Base-by-base conservation (phyloP, 2,888 invertebrate species). In the Octodonta nipae region DNA sequence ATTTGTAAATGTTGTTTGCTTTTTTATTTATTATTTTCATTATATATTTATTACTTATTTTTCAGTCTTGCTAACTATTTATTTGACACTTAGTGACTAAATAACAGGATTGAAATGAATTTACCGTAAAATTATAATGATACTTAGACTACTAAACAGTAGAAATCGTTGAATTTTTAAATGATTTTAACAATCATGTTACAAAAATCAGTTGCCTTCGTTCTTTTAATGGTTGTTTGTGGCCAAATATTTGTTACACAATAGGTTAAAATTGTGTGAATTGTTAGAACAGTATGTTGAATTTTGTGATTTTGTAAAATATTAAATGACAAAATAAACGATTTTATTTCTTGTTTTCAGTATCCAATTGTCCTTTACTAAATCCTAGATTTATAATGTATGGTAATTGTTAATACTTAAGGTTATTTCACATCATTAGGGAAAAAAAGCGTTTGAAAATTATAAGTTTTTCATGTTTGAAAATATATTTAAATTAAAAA, bases 301-400 rank as follows among this genome's bases (percentile, higher is more conserved):
- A 51, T 57, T 60, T 60, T 58, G 58, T 56, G 60, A 60, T 61
- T 61, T 60, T 60, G 58, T 60, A 61, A 54, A 56, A 54, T 52
- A 55, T 5, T 13, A 27, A 27, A 14, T 13, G 14, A 27, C 10
- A 13, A 12, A 27, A 26, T n/a, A 26, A 12, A 12, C 26, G 26
- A 20, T 20, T 20, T 20, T 20, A n/a, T 11, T 11, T 22, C 11
- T 22, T 22, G 22, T 22, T 22, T 22, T 22, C 22, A n/a, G 10
- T n/a, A 10, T 10, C 22, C 22, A 22, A 11, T 4, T 11, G 22
- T n/a, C n/a, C n/a, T n/a, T n/a, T n/a, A n/a, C n/a, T n/a, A n/a
- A n/a, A n/a, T n/a, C n/a, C n/a, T n/a, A n/a, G n/a, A n/a, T n/a
- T n/a, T n/a, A n/a, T n/a, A n/a, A n/a, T n/a, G n/a, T n/a, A n/a